Base-by-base conservation (phyloP, 2,113 vertebrate species). In the Phasianus colchicus region DNA sequence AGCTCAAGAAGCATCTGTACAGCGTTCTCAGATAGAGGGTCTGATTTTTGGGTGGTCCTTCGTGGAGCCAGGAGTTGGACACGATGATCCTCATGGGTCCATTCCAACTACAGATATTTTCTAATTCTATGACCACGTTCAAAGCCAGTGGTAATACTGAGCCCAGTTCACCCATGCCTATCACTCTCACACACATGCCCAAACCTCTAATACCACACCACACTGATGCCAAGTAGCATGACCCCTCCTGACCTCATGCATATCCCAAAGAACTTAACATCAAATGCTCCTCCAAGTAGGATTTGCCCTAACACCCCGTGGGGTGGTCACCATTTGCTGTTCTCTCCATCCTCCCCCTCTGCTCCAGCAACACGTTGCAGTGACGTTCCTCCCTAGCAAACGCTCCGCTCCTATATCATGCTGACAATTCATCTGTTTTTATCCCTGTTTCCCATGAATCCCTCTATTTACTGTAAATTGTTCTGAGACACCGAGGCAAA, bases 161-260 rank as follows among this genome's bases (percentile, higher is more conserved):
- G 24, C 18, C 34, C 34, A 50, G n/a, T 11, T 50, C n/a, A 27
- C 25, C n/a, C 6, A 8, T 9, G 4, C 67, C 20, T 10, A 1
- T 29, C 27, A 36, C 15, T 60, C 57, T 29, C 70, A 21, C 29
- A n/a, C 16, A 16, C 1, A 0, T 4, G 9, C 34, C 27, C 16
- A 40, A 61, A 45, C 20, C 40, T 66, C 18, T 36, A 13, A 73
- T 13, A 47, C 10, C 0, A 0, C 1, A 0, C 47, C 11, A 32
- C 1, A 11, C 5, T 13, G 43, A 54, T 34, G 27, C 32, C 21
- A 57, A 84, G 10, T 57, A 24, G 6, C 7, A 43, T 13, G 73
- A 73, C 24, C 21, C 57, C 40, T 18, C 2, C 0, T 0, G n/a
- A 48, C 6, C 19, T 67, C 54, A 25, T 15, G 45, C 38, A 47